phyloP scores from a whole-genome alignment of 2,113 vertebrate species.

The Dolichallabes microphthalmus region DNA sequence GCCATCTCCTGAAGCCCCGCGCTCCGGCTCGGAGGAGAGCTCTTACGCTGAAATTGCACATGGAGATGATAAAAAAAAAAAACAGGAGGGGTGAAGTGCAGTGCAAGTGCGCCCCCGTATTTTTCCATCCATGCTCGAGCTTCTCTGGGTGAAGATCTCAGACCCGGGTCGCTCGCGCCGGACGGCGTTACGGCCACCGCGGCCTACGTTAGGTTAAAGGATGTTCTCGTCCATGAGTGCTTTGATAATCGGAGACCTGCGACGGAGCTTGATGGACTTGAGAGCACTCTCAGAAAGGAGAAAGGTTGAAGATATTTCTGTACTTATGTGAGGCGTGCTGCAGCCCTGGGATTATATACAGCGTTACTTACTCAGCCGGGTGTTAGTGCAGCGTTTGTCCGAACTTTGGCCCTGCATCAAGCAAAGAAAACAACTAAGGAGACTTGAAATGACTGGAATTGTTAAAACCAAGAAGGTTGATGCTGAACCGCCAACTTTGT shows the following conservation, averaged over 20 bases:
- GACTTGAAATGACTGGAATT: too few species aligned
- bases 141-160: not conserved
- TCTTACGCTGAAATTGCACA: not conserved
- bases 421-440: too few species aligned
- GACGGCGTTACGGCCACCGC: not conserved
- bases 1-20: not conserved
- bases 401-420: too few species aligned
- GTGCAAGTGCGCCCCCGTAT: not conserved
- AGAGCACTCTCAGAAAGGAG: not conserved
- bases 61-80: too few species aligned
- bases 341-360: not conserved
- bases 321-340: not conserved
- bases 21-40: not conserved
- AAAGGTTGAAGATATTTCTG: not conserved
- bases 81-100: not conserved
- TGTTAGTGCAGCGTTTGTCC: too few species aligned
- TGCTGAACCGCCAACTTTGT: too few species aligned
- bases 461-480: too few species aligned
- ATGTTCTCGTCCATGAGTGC: not conserved
- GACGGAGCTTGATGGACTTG: not conserved
- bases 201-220: not conserved
- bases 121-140: not conserved
- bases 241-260: not conserved
- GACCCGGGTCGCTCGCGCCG: not conserved
- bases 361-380: too few species aligned